Base-by-base conservation (phyloP, 2,113 vertebrate genomes). In the Actinemys pallida region DNA sequence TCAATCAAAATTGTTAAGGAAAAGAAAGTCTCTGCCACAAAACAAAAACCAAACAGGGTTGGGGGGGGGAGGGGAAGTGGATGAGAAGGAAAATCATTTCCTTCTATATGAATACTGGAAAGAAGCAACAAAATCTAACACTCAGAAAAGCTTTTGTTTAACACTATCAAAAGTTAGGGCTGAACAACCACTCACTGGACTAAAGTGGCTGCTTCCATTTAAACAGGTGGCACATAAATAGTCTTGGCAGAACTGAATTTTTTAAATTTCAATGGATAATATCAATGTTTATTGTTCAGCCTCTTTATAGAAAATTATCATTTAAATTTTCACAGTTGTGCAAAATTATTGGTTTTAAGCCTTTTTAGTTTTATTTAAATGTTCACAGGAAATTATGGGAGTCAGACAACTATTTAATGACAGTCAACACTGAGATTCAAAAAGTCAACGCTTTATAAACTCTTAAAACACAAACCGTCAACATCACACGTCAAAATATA, bases 1-100 rank as follows among this genome's bases (percentile, higher is more conserved):
- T 98, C 97, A 98, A 96, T 95, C 94, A 95, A 83, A 59, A 92
- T 92, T 92, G 96, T 1, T 7, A 76, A 92, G 59, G 87, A 47
- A 95, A 95, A 93, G 94, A 85, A 88, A 27, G 57, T 87, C 65
- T 91, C 86, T 10, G 87, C 31, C 82, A 45, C 75, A 81, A 94
- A 42, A 93, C 91, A 92, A 59, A 94, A 88, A 49, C 10, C 42
- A 62, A 84, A 47, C 83, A 88, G 10, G 69, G 39, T 9, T n/a
- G 65, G 83, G 89, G 82, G 82, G 57, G 49, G 84, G 39, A 16
- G 31, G 45, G 22, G 76, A 90, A 95, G 80, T 53, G 88, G 75
- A 89, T 35, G 86, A 95, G 39, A 95, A 88, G 35, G 75, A 93
- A 94, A 94, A 94, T 35, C 29, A 85, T 83, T 90, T 86, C 83